Evolutionary conservation across 23 tunicate genomes (phyloP).

Genomic region (Halocynthia aurantium): DNA sequence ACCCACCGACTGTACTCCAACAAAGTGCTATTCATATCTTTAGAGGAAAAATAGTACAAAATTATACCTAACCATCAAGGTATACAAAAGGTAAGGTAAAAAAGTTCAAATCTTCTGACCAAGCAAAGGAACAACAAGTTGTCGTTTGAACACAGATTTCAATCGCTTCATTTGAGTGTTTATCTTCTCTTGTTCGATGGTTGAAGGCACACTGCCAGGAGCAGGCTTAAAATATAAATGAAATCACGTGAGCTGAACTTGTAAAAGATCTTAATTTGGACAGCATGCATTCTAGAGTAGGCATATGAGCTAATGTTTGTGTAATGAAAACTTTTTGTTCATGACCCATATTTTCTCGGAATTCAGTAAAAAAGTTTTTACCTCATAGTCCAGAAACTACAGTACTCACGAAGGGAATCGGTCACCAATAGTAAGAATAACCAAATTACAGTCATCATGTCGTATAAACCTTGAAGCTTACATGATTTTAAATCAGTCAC

Average conservation of each 20-base stretch:
- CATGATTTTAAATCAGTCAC: slow-evolving; percentile 4
- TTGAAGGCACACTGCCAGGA: slow-evolving; percentile 60
- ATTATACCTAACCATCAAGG: neutral
- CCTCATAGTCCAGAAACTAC: neutral
- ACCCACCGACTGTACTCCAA: slow-evolving; percentile 65
- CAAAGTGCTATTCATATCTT: slow-evolving; percentile 76
- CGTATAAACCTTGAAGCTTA: neutral
- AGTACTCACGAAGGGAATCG: neutral
- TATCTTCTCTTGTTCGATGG: slow-evolving; percentile 46
- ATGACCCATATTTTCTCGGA: neutral
- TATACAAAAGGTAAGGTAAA: neutral
- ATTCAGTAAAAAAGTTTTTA: neutral
- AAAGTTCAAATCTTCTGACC: slow-evolving; percentile 16
- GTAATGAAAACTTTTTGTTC: too few relatives aligned
- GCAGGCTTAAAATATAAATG: slow-evolving; percentile 31
- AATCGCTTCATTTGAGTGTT: slow-evolving; percentile 39
- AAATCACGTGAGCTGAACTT: too few relatives aligned
- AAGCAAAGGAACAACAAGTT: slow-evolving; percentile 67
- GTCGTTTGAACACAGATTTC: slow-evolving; percentile 39
- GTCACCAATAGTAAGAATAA: neutral
- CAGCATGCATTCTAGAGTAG: too few relatives aligned
- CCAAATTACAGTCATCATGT: neutral
- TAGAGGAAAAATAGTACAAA: neutral
- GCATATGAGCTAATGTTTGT: too few relatives aligned
- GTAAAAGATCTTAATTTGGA: too few relatives aligned